These are phyloP conservation scores for Sylvilagus floridanus DNA, from an alignment of 2,797 vertebrate species.

Conservation along the genomic window DNA sequence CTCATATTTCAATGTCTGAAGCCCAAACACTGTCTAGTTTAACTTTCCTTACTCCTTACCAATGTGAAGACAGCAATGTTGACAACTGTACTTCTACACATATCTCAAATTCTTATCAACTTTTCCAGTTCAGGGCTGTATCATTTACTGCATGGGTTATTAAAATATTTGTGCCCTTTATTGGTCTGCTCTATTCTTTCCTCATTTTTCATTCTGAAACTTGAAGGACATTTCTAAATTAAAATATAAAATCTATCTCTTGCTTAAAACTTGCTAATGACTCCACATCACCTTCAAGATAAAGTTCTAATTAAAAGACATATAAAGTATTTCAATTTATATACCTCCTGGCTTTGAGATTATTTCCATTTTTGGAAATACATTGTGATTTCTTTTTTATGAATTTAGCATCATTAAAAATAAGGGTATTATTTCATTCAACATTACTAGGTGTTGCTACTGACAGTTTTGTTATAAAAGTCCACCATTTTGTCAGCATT, in stretches of 20 bases:
- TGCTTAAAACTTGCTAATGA: background rate
- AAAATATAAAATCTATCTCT: background rate
- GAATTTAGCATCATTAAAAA: background rate
- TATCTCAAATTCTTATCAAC: background rate
- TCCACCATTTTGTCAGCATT: background rate
- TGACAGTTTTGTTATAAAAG: background rate
- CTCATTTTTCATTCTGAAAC: background rate
- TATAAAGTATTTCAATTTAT: background rate
- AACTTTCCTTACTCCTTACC: background rate
- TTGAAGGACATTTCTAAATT: background rate
- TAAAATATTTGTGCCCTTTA: background rate
- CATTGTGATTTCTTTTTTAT: background rate
- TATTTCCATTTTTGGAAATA: background rate
- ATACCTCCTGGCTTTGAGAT: background rate
- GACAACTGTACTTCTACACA: background rate
- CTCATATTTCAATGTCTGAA: background rate
- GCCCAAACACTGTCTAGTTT: background rate
- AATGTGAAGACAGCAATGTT: background rate
- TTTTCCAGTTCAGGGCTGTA: background rate
- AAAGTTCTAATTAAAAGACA: background rate
- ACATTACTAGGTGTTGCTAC: background rate
- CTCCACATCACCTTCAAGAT: background rate
- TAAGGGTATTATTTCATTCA: background rate
- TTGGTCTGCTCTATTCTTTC: background rate
- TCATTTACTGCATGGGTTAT: background rate